Evolutionary conservation across 2,888 invertebrate species (phyloP), one percentile per base, ranked within the genome.

Genomic region (Machimus atricapillus): DNA sequence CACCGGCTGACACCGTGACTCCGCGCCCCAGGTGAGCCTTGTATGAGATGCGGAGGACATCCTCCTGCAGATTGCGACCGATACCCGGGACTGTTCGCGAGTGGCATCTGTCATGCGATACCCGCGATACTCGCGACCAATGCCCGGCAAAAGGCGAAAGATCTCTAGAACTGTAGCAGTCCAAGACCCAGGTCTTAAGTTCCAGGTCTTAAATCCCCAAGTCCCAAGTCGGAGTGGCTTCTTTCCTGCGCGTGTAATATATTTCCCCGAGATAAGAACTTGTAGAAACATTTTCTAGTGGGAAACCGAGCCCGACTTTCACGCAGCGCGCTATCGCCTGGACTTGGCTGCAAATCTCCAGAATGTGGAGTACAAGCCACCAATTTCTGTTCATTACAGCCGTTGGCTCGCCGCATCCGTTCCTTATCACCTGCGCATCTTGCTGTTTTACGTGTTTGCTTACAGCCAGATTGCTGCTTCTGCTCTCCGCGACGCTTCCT

Each of bases 71-170:
- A 76, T 76, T 76, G 31, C 37, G 19, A 37, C 34, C 8, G 34
- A 34, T 76, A 34, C 37, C 27, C 19, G 1, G n/a, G 76, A 37
- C 37, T 34, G 37, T 16, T 23, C 34, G 34, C 34, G 37, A 76
- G 76, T 76, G 76, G 76, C 34, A 76, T 37, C 76, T 76, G 76
- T 76, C 76, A 76, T 76, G n/a, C 37, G 76, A 76, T 76, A 76
- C n/a, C 76, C 31, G 23, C 37, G 37, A 34, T 76, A 76, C n/a
- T 37, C 31, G 23, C 37, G 37, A 34, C 8, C 34, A 76, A 37
- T 76, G 66, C 66, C 66, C 66, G 19, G 19, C 23, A 37, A 76
- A 76, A 37, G 34, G 37, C 76, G 5, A 12, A 34, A 76, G 76
- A n/a, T 12, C 31, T 37, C 19, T 27, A 34, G 12, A 37, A 76